These are phyloP conservation scores for Holothuria scabra DNA, from an alignment of 53 echinoderm and acorn worm genomes.

Conservation along the genomic window DNA sequence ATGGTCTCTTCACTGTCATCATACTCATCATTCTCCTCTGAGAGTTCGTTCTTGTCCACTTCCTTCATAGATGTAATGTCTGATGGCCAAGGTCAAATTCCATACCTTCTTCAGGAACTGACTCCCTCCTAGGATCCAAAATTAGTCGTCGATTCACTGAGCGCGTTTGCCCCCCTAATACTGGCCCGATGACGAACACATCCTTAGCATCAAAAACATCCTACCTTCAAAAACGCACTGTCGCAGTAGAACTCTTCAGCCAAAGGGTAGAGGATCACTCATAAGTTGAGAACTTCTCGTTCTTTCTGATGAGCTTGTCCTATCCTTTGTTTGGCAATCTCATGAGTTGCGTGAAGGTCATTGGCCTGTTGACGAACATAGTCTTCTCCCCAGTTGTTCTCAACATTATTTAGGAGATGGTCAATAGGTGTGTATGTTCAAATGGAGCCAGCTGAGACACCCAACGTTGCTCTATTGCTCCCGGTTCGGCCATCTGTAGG, in stretches of 20 bases:
- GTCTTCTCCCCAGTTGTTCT: slow-evolving; percentile 56
- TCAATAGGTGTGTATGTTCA: slow-evolving; percentile 50
- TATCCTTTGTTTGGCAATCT: slow-evolving; percentile 5
- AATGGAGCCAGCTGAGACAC: slow-evolving; percentile 19
- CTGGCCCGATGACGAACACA: slow-evolving; percentile 50
- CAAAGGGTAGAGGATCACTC: too few species aligned
- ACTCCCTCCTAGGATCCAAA: neutral
- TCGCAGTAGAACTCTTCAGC: slow-evolving; percentile 47
- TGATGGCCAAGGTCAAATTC: too few species aligned
- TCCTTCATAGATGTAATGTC: too few species aligned
- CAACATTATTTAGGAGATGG: slow-evolving; percentile 44
- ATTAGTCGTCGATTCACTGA: slow-evolving; percentile 25
- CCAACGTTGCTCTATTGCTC: slow-evolving; percentile 50
- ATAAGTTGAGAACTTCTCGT: too few species aligned
- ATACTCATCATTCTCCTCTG: too few species aligned
- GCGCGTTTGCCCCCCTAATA: slow-evolving; percentile 47
- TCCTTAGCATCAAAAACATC: slow-evolving; percentile 28
- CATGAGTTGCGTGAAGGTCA: slow-evolving; percentile 24
- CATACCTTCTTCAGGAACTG: too few species aligned
- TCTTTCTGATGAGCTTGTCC: too few species aligned
- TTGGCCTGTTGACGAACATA: slow-evolving; percentile 36
- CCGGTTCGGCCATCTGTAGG: slow-evolving; percentile 36
- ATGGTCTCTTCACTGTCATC: too few species aligned
- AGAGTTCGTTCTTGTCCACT: too few species aligned
- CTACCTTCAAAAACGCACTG: slow-evolving; percentile 60